phyloP scores from a whole-genome alignment of 2,797 vertebrate genomes.

The Poecile montanus region DNA sequence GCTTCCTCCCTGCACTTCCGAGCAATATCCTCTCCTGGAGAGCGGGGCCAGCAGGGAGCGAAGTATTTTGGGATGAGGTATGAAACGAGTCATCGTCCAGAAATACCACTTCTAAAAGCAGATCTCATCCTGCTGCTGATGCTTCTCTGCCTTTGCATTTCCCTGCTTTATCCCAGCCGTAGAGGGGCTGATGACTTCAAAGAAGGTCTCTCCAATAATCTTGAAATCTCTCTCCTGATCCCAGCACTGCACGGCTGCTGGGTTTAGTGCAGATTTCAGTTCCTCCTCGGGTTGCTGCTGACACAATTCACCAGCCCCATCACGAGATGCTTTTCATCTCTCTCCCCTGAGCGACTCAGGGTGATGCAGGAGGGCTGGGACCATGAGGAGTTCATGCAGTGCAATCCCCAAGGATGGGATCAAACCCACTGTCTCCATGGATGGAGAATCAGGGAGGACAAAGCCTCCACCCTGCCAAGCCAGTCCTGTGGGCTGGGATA shows the following conservation, averaged over 20 bases:
- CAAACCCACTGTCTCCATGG: accelerated
- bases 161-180: not conserved
- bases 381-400: not conserved
- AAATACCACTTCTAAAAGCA: conserved; percentile 52
- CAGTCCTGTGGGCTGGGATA: not conserved
- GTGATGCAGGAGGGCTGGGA: not conserved
- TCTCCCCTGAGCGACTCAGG: not conserved
- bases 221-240: not conserved
- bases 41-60: not conserved
- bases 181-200: not conserved
- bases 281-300: not conserved
- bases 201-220: not conserved
- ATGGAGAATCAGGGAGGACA: not conserved
- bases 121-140: not conserved
- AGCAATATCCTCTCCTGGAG: conserved; percentile 46
- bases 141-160: not conserved
- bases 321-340: not conserved
- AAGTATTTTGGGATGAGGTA: conserved; percentile 34
- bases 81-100: not conserved
- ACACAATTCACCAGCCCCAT: not conserved
- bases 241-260: not conserved
- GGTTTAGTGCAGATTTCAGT: not conserved
- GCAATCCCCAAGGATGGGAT: not conserved
- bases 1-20: conserved; percentile 26
- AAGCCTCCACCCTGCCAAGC: not conserved